These are phyloP conservation scores for Arizona elegans DNA, from an alignment of 2,113 vertebrate species.

Conservation along the genomic window DNA sequence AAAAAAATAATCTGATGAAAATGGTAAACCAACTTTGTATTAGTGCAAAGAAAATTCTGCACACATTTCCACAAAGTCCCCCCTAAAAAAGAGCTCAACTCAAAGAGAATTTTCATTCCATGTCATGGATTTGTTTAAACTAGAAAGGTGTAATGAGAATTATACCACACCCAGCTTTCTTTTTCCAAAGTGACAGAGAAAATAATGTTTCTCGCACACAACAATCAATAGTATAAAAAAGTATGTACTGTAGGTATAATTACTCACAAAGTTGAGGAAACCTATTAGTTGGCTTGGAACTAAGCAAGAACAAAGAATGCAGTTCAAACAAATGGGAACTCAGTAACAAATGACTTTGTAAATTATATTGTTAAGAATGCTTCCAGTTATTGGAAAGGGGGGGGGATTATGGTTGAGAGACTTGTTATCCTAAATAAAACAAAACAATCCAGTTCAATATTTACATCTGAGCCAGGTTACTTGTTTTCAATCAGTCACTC, in stretches of 20 bases:
- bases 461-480: not conserved
- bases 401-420: not conserved
- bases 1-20: not conserved
- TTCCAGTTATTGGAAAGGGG: not conserved
- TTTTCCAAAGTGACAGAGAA: not conserved
- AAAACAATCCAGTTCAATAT: not conserved
- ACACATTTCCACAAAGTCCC: not conserved
- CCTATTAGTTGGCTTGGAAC: not conserved
- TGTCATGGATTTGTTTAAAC: constrained; percentile 12
- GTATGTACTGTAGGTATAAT: not conserved
- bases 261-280: constrained; percentile 10
- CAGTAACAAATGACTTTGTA: not conserved
- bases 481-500: not conserved
- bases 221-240: constrained; percentile 31
- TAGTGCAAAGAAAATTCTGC: not conserved
- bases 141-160: constrained; percentile 10
- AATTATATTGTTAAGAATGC: not conserved
- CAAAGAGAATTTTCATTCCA: not conserved
- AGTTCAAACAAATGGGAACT: not conserved
- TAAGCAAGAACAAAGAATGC: not conserved
- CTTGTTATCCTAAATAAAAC: not conserved
- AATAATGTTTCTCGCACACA: not conserved
- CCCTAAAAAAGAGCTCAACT: not conserved
- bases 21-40: not conserved
- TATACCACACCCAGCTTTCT: not conserved